phyloP scores from a whole-genome alignment of 2,888 invertebrate genomes.

The Charanyca ferruginea region DNA sequence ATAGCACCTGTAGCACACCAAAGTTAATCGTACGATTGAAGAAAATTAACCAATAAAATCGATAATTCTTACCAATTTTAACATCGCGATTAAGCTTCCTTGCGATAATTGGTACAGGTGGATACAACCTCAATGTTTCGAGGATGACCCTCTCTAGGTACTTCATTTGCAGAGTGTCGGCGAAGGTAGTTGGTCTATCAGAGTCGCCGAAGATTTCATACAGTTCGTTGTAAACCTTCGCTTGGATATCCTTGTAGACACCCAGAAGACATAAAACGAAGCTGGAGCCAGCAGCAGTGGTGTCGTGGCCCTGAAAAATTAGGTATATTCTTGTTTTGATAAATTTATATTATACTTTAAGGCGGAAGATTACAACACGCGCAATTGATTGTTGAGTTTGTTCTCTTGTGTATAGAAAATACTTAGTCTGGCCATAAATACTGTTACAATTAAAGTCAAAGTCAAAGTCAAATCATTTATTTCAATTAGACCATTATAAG shows the following conservation, averaged over 20 bases:
- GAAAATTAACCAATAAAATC: neutral
- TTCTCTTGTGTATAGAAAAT: too few species aligned
- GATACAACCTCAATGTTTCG: constrained; percentile 94
- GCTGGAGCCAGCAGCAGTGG: constrained; percentile 94
- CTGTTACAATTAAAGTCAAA: too few species aligned
- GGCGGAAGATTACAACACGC: neutral
- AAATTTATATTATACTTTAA: too few species aligned
- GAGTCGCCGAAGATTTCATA: constrained; percentile 95
- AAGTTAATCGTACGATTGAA: neutral
- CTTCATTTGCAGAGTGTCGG: constrained; percentile 95
- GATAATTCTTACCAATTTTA: constrained; percentile 91
- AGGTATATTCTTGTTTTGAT: neutral
- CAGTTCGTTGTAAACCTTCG: constrained; percentile 93
- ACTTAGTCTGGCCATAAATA: too few species aligned
- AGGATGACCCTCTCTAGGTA: constrained; percentile 95
- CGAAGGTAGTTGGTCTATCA: constrained; percentile 94
- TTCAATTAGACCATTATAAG: too few species aligned
- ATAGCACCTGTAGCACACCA: neutral
- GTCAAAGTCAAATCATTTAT: too few species aligned
- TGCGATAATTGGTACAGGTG: constrained; percentile 95
- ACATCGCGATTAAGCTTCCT: constrained; percentile 93
- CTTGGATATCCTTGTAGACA: constrained; percentile 95
- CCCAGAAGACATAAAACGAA: constrained; percentile 96
- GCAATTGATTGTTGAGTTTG: too few species aligned
- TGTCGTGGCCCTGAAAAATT: constrained; percentile 85